Evolutionary conservation across 2,888 invertebrate genomes (phyloP), one percentile per base, ranked within the genome.

Genomic region (Anoncus sp.): DNA sequence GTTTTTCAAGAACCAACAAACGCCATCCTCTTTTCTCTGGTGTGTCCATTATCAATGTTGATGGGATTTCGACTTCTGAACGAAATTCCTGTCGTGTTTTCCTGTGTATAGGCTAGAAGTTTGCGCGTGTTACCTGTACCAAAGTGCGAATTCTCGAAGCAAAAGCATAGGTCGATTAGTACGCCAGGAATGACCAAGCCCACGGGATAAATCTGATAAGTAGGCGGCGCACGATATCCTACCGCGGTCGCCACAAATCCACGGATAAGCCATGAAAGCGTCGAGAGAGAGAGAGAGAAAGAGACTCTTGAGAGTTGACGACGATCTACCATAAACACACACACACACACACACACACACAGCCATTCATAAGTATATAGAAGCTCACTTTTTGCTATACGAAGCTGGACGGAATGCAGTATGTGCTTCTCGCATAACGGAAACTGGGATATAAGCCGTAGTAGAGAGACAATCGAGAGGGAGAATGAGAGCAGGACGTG

Each of bases 161-260:
- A 60, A 77, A n/a, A 73, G 49, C 62, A 55, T 71, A 65, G 71
- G 71, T 47, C 73, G 81, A 81, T 82, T 80, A 81, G 73, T 77
- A 73, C 70, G 75, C 76, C 62, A 77, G 66, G 79, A 77, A 77
- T 75, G 77, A 79, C 75, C 76, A 84, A 85, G 83, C 81, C 82
- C 79, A 73, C 75, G 85, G 84, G 85, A 89, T 89, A 88, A 87
- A 87, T 87, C 88, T 89, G 87, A 88, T 90, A 88, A 90, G 90
- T 88, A 90, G 89, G 87, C 90, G 84, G 87, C 86, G 87, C 90
- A 90, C 90, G 90, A 88, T 86, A 53, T 72, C 86, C 85, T 83
- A 83, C 83, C 86, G 83, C 85, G 85, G 85, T 86, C 84, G 86
- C 84, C 87, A 85, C 88, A 89, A 90, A 89, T 90, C 89, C 88